These are phyloP conservation scores for Spicauda simplicius DNA, from an alignment of 2,888 invertebrate genomes.

Conservation along the genomic window DNA sequence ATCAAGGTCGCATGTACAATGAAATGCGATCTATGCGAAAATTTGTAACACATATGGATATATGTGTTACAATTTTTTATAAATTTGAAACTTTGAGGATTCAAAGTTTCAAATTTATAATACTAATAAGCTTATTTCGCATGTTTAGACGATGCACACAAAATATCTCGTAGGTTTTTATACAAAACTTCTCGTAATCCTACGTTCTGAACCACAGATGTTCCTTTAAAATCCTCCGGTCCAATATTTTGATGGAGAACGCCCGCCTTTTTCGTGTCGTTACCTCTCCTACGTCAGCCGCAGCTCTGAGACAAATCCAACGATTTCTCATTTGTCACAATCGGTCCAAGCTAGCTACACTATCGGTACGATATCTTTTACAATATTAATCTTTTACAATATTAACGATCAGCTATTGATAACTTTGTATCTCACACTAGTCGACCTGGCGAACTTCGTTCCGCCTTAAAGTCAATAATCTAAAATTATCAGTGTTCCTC, in stretches of 20 bases:
- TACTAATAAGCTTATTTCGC: too few relatives aligned
- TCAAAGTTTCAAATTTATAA: too few relatives aligned
- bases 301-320: conserved; percentile 25
- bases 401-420: conserved; percentile 4
- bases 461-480: too few relatives aligned
- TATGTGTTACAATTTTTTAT: too few relatives aligned
- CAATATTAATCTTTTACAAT: neutral
- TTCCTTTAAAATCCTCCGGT: conserved; percentile 4
- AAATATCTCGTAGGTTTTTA: neutral
- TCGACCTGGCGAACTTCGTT: too few relatives aligned
- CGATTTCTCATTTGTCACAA: conserved; percentile 32
- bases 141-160: too few relatives aligned
- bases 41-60: too few relatives aligned
- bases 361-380: neutral
- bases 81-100: too few relatives aligned
- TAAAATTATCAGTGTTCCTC: too few relatives aligned
- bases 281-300: conserved; percentile 23
- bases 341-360: neutral
- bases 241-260: conserved; percentile 21
- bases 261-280: conserved; percentile 35
- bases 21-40: too few relatives aligned
- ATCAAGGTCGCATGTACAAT: too few relatives aligned
- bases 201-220: neutral
- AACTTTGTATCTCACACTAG: too few relatives aligned
- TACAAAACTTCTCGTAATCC: neutral